These are phyloP conservation scores for Hecatera dysodea DNA, from an alignment of 2,888 invertebrate species.

Conservation along the genomic window DNA sequence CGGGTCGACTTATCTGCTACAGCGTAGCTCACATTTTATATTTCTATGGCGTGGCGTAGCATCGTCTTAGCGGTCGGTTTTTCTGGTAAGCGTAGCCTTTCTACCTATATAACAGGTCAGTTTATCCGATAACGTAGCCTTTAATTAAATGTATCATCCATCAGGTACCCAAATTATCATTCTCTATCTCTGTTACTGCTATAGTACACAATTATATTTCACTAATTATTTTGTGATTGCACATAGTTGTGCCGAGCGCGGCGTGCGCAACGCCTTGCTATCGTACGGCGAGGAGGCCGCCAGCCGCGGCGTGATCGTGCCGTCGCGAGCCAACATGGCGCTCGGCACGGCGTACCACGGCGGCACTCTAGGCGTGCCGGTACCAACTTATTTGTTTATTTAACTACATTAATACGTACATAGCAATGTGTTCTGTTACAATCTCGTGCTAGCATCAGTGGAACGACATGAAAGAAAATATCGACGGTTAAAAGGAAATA, in stretches of 20 bases:
- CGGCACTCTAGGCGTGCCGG: slow-evolving; percentile 81
- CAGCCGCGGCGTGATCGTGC: slow-evolving; percentile 83
- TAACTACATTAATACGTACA: too few species aligned
- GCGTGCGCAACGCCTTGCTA: slow-evolving; percentile 82
- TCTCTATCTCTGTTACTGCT: background rate
- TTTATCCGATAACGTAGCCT: background rate
- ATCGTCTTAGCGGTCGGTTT: background rate
- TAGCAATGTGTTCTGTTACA: background rate
- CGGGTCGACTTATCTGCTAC: background rate
- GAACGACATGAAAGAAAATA: too few species aligned
- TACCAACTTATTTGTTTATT: slow-evolving; percentile 54
- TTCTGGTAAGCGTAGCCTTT: background rate
- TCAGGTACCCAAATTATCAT: background rate
- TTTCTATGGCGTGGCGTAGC: too few species aligned
- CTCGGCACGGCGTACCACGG: slow-evolving; percentile 87
- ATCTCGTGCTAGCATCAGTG: background rate
- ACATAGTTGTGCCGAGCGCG: slow-evolving; percentile 84
- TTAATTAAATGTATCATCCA: background rate
- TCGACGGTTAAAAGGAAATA: too few species aligned
- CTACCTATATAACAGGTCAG: too few species aligned
- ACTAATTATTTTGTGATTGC: slow-evolving; percentile 14
- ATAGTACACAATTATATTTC: background rate
- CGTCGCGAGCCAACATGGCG: slow-evolving; percentile 86
- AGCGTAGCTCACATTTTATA: background rate
- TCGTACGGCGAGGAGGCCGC: slow-evolving; percentile 72